Evolutionary conservation across 1,140 invertebrate species (phyloP), one percentile per base, ranked within the genome.

Genomic region (Sminthurides bifidus): DNA sequence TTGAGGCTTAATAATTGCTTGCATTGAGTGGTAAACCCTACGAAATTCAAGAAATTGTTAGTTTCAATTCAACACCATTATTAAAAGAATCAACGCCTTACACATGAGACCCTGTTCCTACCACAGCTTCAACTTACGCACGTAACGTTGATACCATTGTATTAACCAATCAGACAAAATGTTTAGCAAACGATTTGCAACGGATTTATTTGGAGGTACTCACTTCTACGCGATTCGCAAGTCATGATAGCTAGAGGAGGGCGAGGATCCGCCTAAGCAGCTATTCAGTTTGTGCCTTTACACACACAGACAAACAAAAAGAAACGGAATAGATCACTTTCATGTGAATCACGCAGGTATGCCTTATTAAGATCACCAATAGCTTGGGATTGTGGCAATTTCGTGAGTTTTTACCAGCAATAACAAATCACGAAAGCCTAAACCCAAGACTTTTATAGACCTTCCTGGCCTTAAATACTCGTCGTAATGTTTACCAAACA

Each of bases 1-100:
- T 70, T 90, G 89, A 2, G 92, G 92, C 68, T 94, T 95, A 0
- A 81, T 79, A 51, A 97, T 95, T 2, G 85, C 82, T 69, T 88
- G 84, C 29, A 83, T 92, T 0, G 93, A 85, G 74, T 96, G 92
- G 59, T 81, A 83, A 12, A 96, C 75, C 76, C 76, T 84, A 75
- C n/a, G n/a, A n/a, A n/a, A n/a, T n/a, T n/a, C n/a, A n/a, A n/a
- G n/a, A n/a, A n/a, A n/a, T n/a, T n/a, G n/a, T n/a, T n/a, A n/a
- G n/a, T n/a, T n/a, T n/a, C n/a, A n/a, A n/a, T n/a, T n/a, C n/a
- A n/a, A n/a, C n/a, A n/a, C n/a, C n/a, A n/a, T n/a, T n/a, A n/a
- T n/a, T n/a, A n/a, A n/a, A n/a, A n/a, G n/a, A n/a, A n/a, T n/a
- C n/a, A n/a, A n/a, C n/a, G n/a, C n/a, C n/a, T n/a, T n/a, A n/a